phyloP scores from a whole-genome alignment of 1,140 invertebrate genomes.

The Aphis gossypii region DNA sequence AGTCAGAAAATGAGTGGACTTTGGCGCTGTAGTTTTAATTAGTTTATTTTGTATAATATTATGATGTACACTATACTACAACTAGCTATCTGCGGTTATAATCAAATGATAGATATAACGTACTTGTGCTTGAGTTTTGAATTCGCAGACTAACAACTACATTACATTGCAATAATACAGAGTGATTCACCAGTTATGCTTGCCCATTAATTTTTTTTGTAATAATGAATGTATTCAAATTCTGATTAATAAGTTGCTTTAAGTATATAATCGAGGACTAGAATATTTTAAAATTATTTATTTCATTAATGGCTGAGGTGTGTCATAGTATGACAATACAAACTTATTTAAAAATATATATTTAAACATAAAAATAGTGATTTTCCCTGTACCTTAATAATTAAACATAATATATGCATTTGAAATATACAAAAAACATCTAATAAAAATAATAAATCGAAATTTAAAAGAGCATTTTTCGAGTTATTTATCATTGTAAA shows the following conservation, averaged over 20 bases:
- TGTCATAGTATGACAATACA: no score
- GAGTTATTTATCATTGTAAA: no score
- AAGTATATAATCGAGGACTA: neutral
- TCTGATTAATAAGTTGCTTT: neutral
- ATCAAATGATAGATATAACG: neutral
- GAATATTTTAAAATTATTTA: neutral
- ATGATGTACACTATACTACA: neutral
- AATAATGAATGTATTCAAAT: neutral
- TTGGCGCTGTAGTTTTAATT: neutral
- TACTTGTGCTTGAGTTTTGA: neutral
- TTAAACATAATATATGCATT: no score
- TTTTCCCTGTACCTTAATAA: neutral
- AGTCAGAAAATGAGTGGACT: neutral
- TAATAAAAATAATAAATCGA: no score
- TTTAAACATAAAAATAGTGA: no score
- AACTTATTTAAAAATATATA: no score
- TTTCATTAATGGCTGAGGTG: neutral
- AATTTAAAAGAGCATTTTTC: no score
- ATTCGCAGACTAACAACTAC: neutral
- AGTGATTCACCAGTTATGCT: neutral
- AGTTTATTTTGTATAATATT: neutral
- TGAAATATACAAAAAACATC: no score
- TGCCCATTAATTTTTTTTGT: neutral
- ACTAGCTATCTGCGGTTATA: neutral
- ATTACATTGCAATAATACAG: neutral